Percentiles rank a stretch among this genome's conserved stretches.
phyloP scores from a whole-genome alignment of 2,797 vertebrate species.

The Numenius phaeopus region DNA sequence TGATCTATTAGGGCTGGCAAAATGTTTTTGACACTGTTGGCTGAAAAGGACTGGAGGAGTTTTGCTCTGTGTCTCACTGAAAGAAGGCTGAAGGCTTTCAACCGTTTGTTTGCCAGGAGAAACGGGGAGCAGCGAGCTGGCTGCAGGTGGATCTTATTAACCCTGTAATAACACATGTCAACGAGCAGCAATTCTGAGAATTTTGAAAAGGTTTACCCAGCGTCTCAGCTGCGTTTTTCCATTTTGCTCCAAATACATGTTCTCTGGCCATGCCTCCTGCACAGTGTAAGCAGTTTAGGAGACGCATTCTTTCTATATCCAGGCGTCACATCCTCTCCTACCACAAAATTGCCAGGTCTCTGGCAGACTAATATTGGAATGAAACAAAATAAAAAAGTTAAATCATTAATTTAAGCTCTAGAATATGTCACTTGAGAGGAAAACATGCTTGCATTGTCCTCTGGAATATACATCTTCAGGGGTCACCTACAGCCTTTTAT shows the following conservation, averaged over 20 bases:
- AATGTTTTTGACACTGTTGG: neutral
- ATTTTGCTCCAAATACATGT: neutral
- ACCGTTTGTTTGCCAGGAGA: neutral
- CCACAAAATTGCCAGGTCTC: neutral
- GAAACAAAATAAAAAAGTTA: neutral
- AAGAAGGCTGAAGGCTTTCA: neutral
- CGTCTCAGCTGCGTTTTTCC: slow-evolving; percentile 28
- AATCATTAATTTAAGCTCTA: neutral
- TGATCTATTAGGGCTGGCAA: neutral
- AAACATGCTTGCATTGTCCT: neutral
- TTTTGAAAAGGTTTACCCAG: neutral
- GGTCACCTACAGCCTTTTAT: slow-evolving; percentile 27
- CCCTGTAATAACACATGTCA: slow-evolving; percentile 29
- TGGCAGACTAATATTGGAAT: neutral
- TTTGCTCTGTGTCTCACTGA: neutral
- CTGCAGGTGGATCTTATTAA: slow-evolving; percentile 72
- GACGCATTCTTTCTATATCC: neutral
- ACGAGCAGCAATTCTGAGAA: neutral
- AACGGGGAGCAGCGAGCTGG: neutral
- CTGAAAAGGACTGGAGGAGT: neutral
- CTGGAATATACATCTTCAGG: slow-evolving; percentile 10
- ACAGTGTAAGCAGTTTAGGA: neutral
- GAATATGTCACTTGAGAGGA: neutral
- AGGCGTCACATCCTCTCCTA: neutral
- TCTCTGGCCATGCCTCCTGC: neutral